Conservation (phyloP, 2,797 vertebrate species). For the Iguana delicatissima region DNA sequence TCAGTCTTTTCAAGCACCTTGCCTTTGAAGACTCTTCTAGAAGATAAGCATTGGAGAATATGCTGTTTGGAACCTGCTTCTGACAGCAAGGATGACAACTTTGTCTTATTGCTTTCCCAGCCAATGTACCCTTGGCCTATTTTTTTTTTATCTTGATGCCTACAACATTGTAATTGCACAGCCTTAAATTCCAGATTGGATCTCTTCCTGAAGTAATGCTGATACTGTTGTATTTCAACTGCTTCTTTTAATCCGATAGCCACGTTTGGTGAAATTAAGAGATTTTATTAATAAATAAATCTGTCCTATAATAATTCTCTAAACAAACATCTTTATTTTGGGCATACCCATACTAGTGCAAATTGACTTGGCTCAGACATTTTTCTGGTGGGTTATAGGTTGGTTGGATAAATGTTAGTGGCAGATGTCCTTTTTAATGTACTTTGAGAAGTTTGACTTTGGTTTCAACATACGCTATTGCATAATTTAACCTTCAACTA, state of each 20-base stretch:
- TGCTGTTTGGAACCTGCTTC: no score
- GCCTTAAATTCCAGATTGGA: no score
- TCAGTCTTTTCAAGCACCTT: no score
- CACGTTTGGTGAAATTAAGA: neutral
- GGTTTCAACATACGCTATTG: neutral
- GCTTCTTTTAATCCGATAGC: neutral
- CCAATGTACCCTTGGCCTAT: no score
- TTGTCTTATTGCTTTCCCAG: no score
- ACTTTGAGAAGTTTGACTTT: neutral
- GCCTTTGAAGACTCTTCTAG: no score
- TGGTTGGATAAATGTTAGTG: neutral
- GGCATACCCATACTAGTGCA: neutral
- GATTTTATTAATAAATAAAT: neutral
- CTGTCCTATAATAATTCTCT: neutral
- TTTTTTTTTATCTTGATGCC: no score
- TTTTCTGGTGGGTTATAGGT: neutral
- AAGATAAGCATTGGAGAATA: no score
- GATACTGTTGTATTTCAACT: neutral
- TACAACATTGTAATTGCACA: no score
- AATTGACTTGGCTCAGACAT: neutral
- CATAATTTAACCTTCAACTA: constrained; percentile 49
- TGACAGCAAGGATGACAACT: no score
- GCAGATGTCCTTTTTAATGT: neutral
- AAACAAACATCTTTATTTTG: neutral
- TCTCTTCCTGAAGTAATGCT: neutral